phyloP scores from a whole-genome alignment of 92 coral and sea anemone genomes.

The Actinostola sp. region DNA sequence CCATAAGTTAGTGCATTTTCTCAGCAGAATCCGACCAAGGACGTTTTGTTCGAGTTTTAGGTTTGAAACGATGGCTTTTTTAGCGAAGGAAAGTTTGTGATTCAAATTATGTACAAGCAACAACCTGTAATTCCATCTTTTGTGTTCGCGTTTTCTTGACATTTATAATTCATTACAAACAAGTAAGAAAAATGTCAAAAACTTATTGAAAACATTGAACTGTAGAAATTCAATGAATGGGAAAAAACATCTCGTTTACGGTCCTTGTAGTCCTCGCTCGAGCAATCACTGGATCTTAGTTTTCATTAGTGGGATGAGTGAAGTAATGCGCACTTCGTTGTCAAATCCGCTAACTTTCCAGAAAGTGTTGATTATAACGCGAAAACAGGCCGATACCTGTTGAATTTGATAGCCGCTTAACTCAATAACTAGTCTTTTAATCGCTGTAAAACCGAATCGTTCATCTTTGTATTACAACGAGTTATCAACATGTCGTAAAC shows the following conservation, averaged over 20 bases:
- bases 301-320: too few species aligned
- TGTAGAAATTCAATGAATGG: constrained; percentile 7
- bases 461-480: too few species aligned
- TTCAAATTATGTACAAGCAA: constrained; percentile 21
- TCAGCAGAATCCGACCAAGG: not conserved
- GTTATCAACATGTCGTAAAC: too few species aligned
- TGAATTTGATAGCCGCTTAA: constrained; percentile 10
- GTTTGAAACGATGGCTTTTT: not conserved
- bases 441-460: too few species aligned
- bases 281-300: not conserved
- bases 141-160: constrained; percentile 2
- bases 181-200: constrained; percentile 28
- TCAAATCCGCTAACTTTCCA: not conserved
- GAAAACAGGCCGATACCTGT: constrained; percentile 2
- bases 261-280: not conserved
- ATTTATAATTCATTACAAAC: constrained; percentile 22
- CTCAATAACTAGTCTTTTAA: not conserved
- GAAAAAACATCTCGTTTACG: not conserved
- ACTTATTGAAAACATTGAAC: constrained; percentile 7
- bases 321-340: too few species aligned
- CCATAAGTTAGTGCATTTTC: not conserved
- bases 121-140: constrained; percentile 17
- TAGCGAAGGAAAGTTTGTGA: not conserved
- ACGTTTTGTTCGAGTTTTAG: not conserved
- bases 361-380: not conserved